phyloP scores from a whole-genome alignment of 2,888 invertebrate species.

The Apocheima hispidaria region DNA sequence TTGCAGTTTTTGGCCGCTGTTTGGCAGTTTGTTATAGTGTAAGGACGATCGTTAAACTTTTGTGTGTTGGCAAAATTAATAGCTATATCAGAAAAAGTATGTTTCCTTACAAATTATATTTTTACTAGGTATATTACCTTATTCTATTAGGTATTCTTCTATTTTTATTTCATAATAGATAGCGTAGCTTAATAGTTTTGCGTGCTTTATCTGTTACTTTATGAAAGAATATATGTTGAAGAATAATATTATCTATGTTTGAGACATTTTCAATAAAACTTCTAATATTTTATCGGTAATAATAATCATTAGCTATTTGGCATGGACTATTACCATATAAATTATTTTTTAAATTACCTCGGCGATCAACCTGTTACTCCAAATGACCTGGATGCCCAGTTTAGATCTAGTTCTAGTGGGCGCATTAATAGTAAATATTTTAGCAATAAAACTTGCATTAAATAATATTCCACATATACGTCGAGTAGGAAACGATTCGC shows the following conservation, averaged over 20 bases:
- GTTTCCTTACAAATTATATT: background rate
- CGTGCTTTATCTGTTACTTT: no score
- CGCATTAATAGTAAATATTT: constrained; percentile 2
- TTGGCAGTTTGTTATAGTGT: constrained; percentile 1
- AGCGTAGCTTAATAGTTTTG: no score
- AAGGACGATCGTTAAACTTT: constrained; percentile 35
- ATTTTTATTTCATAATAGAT: background rate
- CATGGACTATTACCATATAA: background rate
- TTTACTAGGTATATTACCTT: no score
- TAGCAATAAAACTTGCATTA: constrained; percentile 26
- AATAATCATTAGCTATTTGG: no score
- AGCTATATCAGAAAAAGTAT: background rate
- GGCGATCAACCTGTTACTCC: background rate
- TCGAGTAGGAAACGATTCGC: constrained; percentile 60
- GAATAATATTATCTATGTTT: background rate
- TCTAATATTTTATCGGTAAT: no score
- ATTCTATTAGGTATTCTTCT: no score
- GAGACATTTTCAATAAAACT: background rate
- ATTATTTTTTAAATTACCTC: background rate
- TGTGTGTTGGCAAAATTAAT: constrained; percentile 1
- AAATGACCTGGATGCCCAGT: constrained; percentile 4
- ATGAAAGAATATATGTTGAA: no score
- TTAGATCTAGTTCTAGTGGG: constrained; percentile 5
- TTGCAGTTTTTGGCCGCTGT: constrained; percentile 11
- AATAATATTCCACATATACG: constrained; percentile 53